Evolutionary conservation across 2,113 vertebrate genomes (phyloP), one percentile per base, ranked within the genome.

Genomic region (Mesocricetus auratus): DNA sequence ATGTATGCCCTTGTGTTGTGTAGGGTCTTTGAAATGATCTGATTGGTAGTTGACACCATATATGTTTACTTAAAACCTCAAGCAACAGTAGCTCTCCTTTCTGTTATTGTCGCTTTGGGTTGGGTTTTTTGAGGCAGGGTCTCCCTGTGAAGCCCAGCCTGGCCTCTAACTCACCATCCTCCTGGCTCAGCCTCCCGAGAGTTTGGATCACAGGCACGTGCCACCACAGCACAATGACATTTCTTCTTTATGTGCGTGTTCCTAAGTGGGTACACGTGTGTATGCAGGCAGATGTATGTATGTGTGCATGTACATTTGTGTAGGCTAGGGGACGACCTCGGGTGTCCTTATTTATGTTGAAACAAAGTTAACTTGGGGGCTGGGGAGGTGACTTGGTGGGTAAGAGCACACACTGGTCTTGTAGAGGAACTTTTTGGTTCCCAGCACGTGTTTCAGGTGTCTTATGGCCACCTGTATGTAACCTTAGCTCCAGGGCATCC

Each of bases 1-100:
- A 26, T 78, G 53, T 81, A 77, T 96, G 77, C 47, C 42, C 39
- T 81, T 47, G 50, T 82, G 24, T 86, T 77, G 86, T 66, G 24
- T 56, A 60, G 31, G 42, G 53, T 74, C 77, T 36, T 42, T 69
- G 56, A 73, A 24, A 58, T 47, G 56, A 62, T 71, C 50, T 94
- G 66, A 88, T 89, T 33, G 3, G 50, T 71, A 60, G 69, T 53
- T 21, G 33, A 19, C 56, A 90, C 42, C 64, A 62, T 91, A 42
- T 82, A 9, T 81, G 22, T 93, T 96, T 89, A 74, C 91, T 91
- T 83, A 77, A 92, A 93, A 89, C 88, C 56, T 95, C 36, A 58
- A 47, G 74, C 24, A 86, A 26, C 7, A 75, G 0, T 68, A 79
- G 74, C 21, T 83, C n/a, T 89, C 68, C 36, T 56, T 3, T 73